Evolutionary conservation across 2,113 vertebrate genomes (phyloP), one percentile per base, ranked within the genome.

Genomic region (Pseudorectes ferrugineus): DNA sequence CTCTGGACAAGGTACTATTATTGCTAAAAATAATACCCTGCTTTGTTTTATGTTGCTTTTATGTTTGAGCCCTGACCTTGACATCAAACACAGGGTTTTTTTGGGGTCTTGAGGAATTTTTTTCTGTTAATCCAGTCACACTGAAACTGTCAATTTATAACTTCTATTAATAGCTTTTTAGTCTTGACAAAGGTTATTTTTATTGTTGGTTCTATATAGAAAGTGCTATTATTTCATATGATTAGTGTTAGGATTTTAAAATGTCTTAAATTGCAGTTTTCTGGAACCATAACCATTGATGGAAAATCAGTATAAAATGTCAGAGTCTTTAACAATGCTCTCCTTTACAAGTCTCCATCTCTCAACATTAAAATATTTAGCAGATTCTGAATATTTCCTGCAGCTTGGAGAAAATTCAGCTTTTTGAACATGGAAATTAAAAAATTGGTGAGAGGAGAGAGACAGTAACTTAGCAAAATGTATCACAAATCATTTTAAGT

Each of bases 301-400:
- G 81, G 81, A 98, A 96, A 93, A 93, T 83, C 66, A 93, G 79
- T 95, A 92, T 89, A 94, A 97, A 97, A 97, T 97, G 58, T 88
- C 85, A 91, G 48, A 89, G 62, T 49, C 85, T 97, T 95, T 97
- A 96, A 96, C 95, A 97, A 42, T 12, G 33, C 48, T 88, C 57
- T 97, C 14, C 26, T 73, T 95, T 95, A 95, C 57, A 96, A 88
- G 78, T 96, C 66, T 97, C 46, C 35, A 42, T 80, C 71, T 96
- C 85, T 94, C 1, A 2, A 72, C 48, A 93, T 94, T 95, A 95
- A 97, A 97, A 96, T 96, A 95, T 96, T 97, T 97, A 95, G 61
- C 81, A 92, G 61, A 91, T 86, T 94, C 59, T 92, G 81, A 97
- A 93, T 76, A 92, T 61, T 96, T 96, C 89, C 88, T 97, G 81